Evolutionary conservation across 2,113 vertebrate genomes (phyloP).

Genomic region (Hyperoodon ampullatus): DNA sequence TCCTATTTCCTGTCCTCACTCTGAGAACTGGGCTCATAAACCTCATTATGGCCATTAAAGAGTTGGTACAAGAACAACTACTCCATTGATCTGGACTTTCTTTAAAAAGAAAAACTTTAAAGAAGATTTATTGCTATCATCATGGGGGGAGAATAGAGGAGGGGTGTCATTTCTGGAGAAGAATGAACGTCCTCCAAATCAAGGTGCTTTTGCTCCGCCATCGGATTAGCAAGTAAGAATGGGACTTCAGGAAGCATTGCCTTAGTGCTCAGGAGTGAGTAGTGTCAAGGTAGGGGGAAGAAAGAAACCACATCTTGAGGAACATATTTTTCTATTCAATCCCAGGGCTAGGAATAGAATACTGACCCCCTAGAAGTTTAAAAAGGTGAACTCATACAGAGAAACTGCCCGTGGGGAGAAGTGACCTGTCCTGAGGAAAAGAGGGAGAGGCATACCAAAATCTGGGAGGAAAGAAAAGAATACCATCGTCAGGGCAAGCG

Average conservation of each 20-base stretch:
- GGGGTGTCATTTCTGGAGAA: not conserved
- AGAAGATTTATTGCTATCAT: conserved; percentile 49
- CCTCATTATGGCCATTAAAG: conserved; percentile 18
- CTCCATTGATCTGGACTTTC: conserved; percentile 46
- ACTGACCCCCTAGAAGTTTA: not conserved
- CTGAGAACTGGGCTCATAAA: not conserved
- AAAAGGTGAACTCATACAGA: conserved; percentile 52
- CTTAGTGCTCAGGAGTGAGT: not conserved
- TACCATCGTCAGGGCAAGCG: conserved; percentile 15
- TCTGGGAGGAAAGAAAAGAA: conserved; percentile 49
- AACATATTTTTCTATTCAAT: not conserved
- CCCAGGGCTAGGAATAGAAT: conserved; percentile 18
- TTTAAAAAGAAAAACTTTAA: conserved; percentile 17
- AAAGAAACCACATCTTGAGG: conserved; percentile 45
- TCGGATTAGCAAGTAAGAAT: not conserved
- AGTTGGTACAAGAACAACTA: conserved; percentile 47
- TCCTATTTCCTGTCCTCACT: conserved; percentile 2
- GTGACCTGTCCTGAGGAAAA: conserved; percentile 63
- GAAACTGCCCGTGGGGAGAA: conserved; percentile 22
- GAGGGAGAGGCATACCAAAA: conserved; percentile 51
- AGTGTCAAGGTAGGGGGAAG: not conserved
- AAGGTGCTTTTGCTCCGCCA: not conserved
- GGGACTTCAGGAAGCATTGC: not conserved
- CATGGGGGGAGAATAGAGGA: not conserved
- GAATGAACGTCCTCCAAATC: not conserved